Conservation (phyloP, 2,888 invertebrate species). For the Cephalotes varians region DNA sequence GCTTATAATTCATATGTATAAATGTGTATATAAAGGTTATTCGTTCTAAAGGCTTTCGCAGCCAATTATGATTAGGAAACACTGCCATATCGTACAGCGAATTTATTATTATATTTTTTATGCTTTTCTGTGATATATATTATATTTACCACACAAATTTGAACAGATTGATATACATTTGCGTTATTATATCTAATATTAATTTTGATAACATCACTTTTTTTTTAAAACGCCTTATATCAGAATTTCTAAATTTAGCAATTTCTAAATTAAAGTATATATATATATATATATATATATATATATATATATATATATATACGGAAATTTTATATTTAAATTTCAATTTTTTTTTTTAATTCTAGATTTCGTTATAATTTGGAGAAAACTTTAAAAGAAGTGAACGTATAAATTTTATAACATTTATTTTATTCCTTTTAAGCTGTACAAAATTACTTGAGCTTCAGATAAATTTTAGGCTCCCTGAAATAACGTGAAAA, state of each 20-base stretch:
- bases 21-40: constrained; percentile 7
- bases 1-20: background rate
- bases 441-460: constrained; percentile 26
- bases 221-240: background rate
- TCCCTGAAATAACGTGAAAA: background rate
- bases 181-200: constrained; percentile 27
- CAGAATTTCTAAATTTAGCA: background rate
- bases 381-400: background rate
- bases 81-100: constrained; percentile 52
- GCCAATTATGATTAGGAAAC: constrained; percentile 33
- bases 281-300: background rate
- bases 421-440: constrained; percentile 3
- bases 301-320: no score
- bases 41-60: constrained; percentile 16
- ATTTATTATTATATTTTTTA: constrained; percentile 43
- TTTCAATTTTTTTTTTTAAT: background rate
- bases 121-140: constrained; percentile 39
- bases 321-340: constrained; percentile 9
- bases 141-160: constrained; percentile 10
- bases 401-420: background rate
- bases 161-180: constrained; percentile 10
- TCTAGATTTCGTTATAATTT: background rate
- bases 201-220: background rate
- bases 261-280: background rate
- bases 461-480: background rate